Conservation (phyloP, 2,113 vertebrate species). For the Nibea albiflora region DNA sequence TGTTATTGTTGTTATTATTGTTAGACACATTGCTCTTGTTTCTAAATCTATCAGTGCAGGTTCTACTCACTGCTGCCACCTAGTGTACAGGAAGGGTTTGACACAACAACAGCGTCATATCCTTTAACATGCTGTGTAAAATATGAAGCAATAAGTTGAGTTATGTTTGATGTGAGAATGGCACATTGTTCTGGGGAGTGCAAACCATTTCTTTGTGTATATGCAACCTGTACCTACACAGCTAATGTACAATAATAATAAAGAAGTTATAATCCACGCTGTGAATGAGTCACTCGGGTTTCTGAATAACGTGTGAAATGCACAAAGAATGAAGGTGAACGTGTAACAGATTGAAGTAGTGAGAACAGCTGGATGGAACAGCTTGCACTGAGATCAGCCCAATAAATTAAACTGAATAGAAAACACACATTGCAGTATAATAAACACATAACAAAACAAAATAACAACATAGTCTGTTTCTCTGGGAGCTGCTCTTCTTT, state of each 20-base stretch:
- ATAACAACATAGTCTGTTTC: background rate
- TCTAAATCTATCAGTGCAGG: conserved; percentile 9
- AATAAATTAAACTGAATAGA: background rate
- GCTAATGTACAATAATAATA: conserved; percentile 69
- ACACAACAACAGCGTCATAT: conserved; percentile 5
- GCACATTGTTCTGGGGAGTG: conserved; percentile 32
- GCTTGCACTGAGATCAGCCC: no score
- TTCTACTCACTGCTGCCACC: conserved; percentile 66
- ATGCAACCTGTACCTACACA: conserved; percentile 59
- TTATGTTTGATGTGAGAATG: conserved; percentile 53
- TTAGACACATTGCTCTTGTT: conserved; percentile 1
- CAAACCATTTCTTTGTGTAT: conserved; percentile 58
- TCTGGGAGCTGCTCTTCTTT: background rate
- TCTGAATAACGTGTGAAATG: background rate
- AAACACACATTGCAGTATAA: background rate
- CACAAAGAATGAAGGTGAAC: background rate
- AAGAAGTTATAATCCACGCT: conserved; percentile 53
- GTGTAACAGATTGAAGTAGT: background rate
- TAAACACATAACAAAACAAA: background rate
- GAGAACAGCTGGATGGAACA: background rate
- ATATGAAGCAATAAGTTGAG: conserved; percentile 49
- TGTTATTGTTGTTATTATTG: conserved; percentile 20
- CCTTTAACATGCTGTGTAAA: conserved; percentile 36
- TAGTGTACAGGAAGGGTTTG: conserved; percentile 36
- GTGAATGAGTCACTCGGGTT: conserved; percentile 11